phyloP scores from a whole-genome alignment of 2,797 vertebrate genomes.

The Chromobotia macracanthus region DNA sequence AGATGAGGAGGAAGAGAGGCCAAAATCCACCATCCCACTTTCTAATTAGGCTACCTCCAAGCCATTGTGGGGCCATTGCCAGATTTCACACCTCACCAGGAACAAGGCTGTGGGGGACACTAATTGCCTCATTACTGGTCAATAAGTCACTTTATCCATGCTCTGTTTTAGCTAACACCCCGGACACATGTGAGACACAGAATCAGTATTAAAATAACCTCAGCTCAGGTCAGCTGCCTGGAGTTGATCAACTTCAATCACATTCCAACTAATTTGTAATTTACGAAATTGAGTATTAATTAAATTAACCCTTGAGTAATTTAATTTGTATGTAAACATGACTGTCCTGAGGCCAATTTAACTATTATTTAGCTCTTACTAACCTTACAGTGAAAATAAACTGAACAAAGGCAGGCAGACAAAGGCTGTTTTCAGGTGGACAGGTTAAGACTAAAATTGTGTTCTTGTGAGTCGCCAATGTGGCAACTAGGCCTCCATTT shows the following conservation, averaged over 20 bases:
- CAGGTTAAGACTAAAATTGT: neutral
- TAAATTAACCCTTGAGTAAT: no score
- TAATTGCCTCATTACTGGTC: conserved; percentile 82
- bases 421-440: conserved; percentile 17
- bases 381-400: conserved; percentile 12
- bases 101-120: conserved; percentile 64
- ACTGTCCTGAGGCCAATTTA: conserved; percentile 10
- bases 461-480: conserved; percentile 7
- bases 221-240: conserved; percentile 54
- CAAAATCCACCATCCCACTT: conserved; percentile 78
- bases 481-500: conserved; percentile 1
- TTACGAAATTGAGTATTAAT: no score
- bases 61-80: conserved; percentile 70
- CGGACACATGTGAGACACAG: conserved; percentile 71
- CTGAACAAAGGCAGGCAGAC: conserved; percentile 7
- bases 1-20: conserved; percentile 83
- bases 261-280: no score
- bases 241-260: conserved; percentile 25
- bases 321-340: conserved; percentile 39
- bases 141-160: conserved; percentile 75
- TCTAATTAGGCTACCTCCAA: conserved; percentile 82
- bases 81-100: conserved; percentile 78
- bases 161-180: conserved; percentile 74
- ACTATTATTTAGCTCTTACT: no score
- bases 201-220: conserved; percentile 74